Evolutionary conservation across 2,113 vertebrate species (phyloP), one percentile per base, ranked within the genome.

Genomic region (Percina caprodes): DNA sequence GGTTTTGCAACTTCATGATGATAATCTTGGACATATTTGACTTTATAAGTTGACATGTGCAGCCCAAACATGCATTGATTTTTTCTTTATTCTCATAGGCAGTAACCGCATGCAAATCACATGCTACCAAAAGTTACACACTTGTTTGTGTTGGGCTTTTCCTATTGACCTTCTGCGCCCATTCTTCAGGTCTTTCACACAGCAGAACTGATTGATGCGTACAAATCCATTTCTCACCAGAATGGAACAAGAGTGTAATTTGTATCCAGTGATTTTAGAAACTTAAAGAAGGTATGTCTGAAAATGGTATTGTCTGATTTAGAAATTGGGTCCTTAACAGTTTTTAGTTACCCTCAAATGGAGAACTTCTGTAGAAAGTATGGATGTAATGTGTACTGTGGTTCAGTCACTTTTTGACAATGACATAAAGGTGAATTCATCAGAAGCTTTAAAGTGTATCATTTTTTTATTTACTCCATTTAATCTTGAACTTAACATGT

Each of bases 381-480:
- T 4, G 12, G 6, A 45, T 58, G 54, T 45, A 19, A 63, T 16
- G 21, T 15, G 16, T n/a, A n/a, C 51, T 54, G 8, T 33, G 48
- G 5, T 45, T 48, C 51, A 23, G 12, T 61, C 9, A 9, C 19
- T 9, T 12, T 35, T 18, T 62, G 24, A 24, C 21, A 42, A 45
- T 30, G 35, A 58, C 18, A 30, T 48, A 46, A 46, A 48, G 13
- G 6, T 3, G 12, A 23, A 42, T 63, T 54, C 0, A 51, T 52
- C 19, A 26, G 14, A n/a, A 52, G 8, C 1, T 10, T 56, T 73
- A 30, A 21, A 55, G 18, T 48, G 54, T 62, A 14, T 33, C 2
- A 54, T 59, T 19, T 8, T 58, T 21, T 71, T 21, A 79, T 61
- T 68, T 24, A 77, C 72, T 78, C 14, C 6, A 15, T 15, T 21